These are phyloP conservation scores for Drosophila differens DNA, from an alignment of 2,888 invertebrate species.

Conservation along the genomic window DNA sequence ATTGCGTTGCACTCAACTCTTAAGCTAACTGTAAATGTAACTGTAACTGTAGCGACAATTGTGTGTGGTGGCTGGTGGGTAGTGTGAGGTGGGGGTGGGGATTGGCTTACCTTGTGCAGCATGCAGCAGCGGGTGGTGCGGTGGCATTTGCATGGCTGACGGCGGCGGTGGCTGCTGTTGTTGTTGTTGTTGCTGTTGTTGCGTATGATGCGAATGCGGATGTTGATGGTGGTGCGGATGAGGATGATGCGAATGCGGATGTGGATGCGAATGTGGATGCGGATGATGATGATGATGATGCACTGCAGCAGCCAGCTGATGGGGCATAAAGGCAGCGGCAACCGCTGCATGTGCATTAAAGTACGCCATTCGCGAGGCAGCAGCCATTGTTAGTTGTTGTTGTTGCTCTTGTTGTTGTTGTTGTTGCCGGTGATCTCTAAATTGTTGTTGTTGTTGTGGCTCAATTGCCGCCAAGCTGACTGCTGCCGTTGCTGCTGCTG, in stretches of 20 bases:
- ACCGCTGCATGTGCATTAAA: slow-evolving; percentile 97
- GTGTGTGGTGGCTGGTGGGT: neutral
- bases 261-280: slow-evolving; percentile 34
- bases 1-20: slow-evolving; percentile 59
- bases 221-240: slow-evolving; percentile 64
- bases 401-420: slow-evolving; percentile 77
- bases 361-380: slow-evolving; percentile 93
- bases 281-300: slow-evolving; percentile 68
- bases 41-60: slow-evolving; percentile 24
- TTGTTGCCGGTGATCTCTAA: slow-evolving; percentile 65
- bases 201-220: slow-evolving; percentile 40
- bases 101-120: slow-evolving; percentile 84
- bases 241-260: slow-evolving; percentile 33
- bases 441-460: slow-evolving; percentile 54
- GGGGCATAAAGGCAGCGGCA: slow-evolving; percentile 93
- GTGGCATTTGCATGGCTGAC: slow-evolving; percentile 46
- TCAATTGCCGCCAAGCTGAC: slow-evolving; percentile 27
- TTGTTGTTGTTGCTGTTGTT: slow-evolving; percentile 45
- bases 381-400: slow-evolving; percentile 85
- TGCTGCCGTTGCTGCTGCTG: slow-evolving; percentile 16
- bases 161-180: slow-evolving; percentile 36
- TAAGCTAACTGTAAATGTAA: slow-evolving; percentile 49
- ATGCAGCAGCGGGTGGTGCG: slow-evolving; percentile 84
- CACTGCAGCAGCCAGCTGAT: slow-evolving; percentile 87
- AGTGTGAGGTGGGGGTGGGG: neutral